phyloP scores from a whole-genome alignment of 2,888 invertebrate species.

The Cryptocephalus primarius region DNA sequence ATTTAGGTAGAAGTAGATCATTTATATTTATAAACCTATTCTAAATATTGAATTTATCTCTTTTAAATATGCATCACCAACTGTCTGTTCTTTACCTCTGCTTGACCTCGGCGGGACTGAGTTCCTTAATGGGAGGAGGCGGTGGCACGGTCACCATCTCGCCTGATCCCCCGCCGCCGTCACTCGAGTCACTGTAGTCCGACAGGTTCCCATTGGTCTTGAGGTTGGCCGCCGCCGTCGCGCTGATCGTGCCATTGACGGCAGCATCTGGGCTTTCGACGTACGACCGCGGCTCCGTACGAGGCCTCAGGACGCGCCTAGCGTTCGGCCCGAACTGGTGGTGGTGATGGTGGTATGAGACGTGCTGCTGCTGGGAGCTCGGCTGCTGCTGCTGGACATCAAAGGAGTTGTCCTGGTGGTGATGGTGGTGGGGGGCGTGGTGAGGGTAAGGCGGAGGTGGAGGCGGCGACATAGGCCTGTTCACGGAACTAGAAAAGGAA shows the following conservation, averaged over 20 bases:
- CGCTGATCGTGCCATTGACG: conserved; percentile 31
- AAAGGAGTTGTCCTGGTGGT: background rate
- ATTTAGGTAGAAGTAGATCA: too few species aligned
- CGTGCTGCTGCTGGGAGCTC: background rate
- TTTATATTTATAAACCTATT: too few species aligned
- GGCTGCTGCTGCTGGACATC: conserved; percentile 1
- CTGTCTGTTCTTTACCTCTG: conserved; percentile 30
- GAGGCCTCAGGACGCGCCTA: conserved; percentile 66
- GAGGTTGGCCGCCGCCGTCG: conserved; percentile 23
- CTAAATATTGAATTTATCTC: too few species aligned
- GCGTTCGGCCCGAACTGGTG: conserved; percentile 11
- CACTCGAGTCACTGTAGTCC: conserved; percentile 53
- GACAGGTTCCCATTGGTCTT: conserved; percentile 37
- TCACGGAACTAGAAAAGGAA: too few species aligned
- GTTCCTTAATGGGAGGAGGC: conserved; percentile 59
- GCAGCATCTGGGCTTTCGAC: conserved; percentile 61
- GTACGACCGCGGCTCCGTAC: conserved; percentile 75
- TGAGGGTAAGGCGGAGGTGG: background rate
- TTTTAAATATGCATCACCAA: too few species aligned
- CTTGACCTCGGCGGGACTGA: conserved; percentile 32
- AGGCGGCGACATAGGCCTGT: background rate
- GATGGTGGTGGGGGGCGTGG: background rate
- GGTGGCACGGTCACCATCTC: conserved; percentile 46
- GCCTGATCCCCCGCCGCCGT: conserved; percentile 29
- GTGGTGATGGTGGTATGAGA: background rate